These are phyloP conservation scores for Smittia sp. DNA, from an alignment of 2,888 invertebrate genomes.

Conservation along the genomic window DNA sequence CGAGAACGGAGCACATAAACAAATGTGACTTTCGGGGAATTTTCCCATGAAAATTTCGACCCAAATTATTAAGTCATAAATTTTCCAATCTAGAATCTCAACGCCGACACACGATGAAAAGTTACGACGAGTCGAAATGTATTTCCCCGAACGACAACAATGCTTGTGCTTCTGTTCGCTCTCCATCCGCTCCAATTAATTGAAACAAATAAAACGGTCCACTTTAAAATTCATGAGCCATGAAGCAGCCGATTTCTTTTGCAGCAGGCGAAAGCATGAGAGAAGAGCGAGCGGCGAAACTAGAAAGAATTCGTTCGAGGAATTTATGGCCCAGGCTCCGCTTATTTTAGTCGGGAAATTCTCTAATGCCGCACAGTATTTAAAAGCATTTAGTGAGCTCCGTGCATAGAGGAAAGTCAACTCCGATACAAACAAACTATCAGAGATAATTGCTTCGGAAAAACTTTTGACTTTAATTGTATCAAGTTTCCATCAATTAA, in stretches of 20 bases:
- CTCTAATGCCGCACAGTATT: conserved; percentile 25
- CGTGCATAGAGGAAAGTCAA: not conserved
- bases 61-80: conserved; percentile 28
- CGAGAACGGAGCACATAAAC: not conserved
- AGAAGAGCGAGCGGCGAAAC: not conserved
- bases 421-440: not conserved
- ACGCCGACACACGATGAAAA: conserved; percentile 5
- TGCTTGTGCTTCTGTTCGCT: conserved; percentile 3
- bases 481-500: not conserved
- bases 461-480: too few relatives aligned
- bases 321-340: conserved; percentile 20
- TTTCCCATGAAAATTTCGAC: conserved; percentile 29
- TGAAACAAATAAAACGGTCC: conserved; percentile 40
- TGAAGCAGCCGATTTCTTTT: conserved; percentile 15
- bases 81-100: conserved; percentile 27
- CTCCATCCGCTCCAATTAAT: conserved; percentile 19
- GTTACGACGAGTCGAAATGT: not conserved
- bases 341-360: not conserved
- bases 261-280: not conserved
- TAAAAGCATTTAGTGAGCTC: conserved; percentile 16
- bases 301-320: conserved; percentile 15
- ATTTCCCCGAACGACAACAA: conserved; percentile 18
- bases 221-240: conserved; percentile 38
- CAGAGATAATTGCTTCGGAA: not conserved
- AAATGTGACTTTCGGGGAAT: conserved; percentile 6